phyloP scores from a whole-genome alignment of 1,140 invertebrate genomes.

The Ctenoplectra terminalis region DNA sequence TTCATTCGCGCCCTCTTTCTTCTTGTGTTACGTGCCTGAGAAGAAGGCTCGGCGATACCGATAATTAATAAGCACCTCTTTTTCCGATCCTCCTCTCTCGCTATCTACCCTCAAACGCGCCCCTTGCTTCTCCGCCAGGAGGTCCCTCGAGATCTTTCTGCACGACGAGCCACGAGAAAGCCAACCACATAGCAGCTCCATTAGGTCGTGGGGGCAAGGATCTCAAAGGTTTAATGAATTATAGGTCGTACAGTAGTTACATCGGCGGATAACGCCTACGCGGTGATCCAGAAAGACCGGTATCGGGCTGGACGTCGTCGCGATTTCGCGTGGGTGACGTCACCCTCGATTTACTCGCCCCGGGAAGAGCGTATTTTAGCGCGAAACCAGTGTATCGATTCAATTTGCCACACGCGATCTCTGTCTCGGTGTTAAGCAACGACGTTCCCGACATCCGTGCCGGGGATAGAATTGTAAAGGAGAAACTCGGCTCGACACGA shows the following conservation, averaged over 20 bases:
- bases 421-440: not conserved
- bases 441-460: not conserved
- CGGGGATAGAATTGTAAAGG: constrained; percentile 14
- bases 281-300: constrained; percentile 39
- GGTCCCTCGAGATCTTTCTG: not conserved
- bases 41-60: constrained; percentile 37
- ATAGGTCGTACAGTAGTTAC: constrained; percentile 59
- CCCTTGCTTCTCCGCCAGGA: not conserved
- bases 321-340: constrained; percentile 48
- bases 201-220: constrained; percentile 48
- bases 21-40: not conserved
- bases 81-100: not conserved
- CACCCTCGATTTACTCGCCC: constrained; percentile 30
- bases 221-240: constrained; percentile 64
- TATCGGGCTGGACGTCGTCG: constrained; percentile 19
- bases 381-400: constrained; percentile 32
- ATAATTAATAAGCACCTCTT: constrained; percentile 61
- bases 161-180: constrained; percentile 17
- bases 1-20: not conserved
- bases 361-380: constrained; percentile 33
- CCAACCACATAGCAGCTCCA: constrained; percentile 54
- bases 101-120: not conserved
- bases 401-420: constrained; percentile 41
- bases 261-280: constrained; percentile 47
- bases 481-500: not conserved